phyloP scores from a whole-genome alignment of 2,797 vertebrate species.

The Parambassis ranga region DNA sequence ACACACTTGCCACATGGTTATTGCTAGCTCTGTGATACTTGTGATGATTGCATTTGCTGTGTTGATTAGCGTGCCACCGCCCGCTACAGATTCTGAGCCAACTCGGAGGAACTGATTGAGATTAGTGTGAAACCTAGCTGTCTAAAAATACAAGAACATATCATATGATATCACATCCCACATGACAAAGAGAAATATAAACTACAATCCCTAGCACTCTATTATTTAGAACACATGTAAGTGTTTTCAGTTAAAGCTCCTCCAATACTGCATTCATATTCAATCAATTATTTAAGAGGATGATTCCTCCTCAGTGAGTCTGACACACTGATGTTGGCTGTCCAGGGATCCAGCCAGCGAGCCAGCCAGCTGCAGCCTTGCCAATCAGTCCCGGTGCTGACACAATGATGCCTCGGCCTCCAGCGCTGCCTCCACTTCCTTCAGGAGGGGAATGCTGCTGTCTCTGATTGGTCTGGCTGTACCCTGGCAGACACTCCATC shows the following conservation, averaged over 20 bases:
- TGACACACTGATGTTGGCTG: slow-evolving; percentile 49
- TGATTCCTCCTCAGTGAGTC: slow-evolving; percentile 63
- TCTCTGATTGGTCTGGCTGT: slow-evolving; percentile 61
- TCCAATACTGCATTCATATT: slow-evolving; percentile 73
- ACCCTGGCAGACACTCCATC: slow-evolving; percentile 65
- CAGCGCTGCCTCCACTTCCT: slow-evolving; percentile 38
- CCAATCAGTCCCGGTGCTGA: slow-evolving; percentile 58
- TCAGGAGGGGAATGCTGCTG: slow-evolving; percentile 43
- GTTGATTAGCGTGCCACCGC: slow-evolving; percentile 5
- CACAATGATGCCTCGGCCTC: slow-evolving; percentile 47
- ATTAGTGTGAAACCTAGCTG: slow-evolving; percentile 28
- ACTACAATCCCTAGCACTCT: slow-evolving; percentile 72
- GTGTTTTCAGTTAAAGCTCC: slow-evolving; percentile 78
- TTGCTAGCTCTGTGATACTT: neutral
- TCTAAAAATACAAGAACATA: slow-evolving; percentile 35
- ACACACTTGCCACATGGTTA: too few relatives aligned
- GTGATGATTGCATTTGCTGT: slow-evolving; percentile 11
- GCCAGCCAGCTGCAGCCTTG: slow-evolving; percentile 45
- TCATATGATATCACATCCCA: slow-evolving; percentile 45
- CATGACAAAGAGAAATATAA: slow-evolving; percentile 67
- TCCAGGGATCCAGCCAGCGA: slow-evolving; percentile 48
- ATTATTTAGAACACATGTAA: slow-evolving; percentile 76
- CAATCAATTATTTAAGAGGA: slow-evolving; percentile 75
- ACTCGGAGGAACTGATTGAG: slow-evolving; percentile 19
- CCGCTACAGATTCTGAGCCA: neutral